Evolutionary conservation across 2,797 vertebrate species (phyloP).

Genomic region (Eulemur rubriventer): DNA sequence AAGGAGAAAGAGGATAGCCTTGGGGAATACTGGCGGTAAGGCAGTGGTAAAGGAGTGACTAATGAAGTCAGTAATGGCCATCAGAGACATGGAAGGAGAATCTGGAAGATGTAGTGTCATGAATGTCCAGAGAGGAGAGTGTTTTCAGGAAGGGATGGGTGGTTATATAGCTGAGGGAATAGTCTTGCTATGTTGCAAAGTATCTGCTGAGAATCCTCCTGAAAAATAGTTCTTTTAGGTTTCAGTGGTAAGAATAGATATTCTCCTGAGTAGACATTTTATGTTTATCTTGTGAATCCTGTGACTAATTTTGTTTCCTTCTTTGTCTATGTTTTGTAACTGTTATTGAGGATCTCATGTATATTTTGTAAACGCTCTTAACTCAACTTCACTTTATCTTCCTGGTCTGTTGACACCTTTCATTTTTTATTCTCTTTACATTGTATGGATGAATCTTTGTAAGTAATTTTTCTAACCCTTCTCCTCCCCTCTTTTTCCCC

Average conservation of each 20-base stretch:
- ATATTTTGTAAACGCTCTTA: not conserved
- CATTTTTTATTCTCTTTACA: slow-evolving; percentile 22
- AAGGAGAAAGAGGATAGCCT: not conserved
- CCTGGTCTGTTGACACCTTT: not conserved
- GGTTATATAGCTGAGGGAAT: not conserved
- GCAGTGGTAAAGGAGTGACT: not conserved
- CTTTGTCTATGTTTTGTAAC: not conserved
- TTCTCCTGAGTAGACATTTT: not conserved
- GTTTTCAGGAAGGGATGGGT: not conserved
- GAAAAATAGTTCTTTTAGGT: not conserved
- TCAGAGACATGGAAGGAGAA: not conserved
- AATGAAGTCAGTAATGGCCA: not conserved
- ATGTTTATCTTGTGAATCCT: not conserved
- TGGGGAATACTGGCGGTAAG: not conserved
- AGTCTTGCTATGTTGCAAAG: not conserved
- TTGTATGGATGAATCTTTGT: not conserved
- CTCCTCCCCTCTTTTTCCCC: no score
- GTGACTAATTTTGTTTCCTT: not conserved
- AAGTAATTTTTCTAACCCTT: not conserved
- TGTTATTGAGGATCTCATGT: not conserved
- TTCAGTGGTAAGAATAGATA: not conserved
- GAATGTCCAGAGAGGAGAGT: not conserved
- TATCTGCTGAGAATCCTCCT: not conserved
- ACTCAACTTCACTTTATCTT: slow-evolving; percentile 33
- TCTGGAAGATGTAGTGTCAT: not conserved